Evolutionary conservation across 2,888 invertebrate species (phyloP).

Genomic region (Rutpela maculata): DNA sequence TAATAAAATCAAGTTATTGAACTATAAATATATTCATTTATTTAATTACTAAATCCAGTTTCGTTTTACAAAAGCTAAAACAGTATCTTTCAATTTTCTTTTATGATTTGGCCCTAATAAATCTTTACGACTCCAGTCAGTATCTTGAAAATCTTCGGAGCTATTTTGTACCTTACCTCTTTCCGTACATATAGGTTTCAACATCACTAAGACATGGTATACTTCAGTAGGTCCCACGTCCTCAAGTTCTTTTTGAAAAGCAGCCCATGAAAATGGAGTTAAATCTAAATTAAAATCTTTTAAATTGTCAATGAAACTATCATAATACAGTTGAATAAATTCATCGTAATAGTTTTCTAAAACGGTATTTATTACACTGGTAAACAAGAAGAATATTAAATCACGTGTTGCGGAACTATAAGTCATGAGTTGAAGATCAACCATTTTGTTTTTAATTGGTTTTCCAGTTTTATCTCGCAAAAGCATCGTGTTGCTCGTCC

Average conservation of each 20-base stretch:
- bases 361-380: slow-evolving; percentile 74
- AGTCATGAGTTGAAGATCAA: slow-evolving; percentile 78
- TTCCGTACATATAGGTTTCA: slow-evolving; percentile 75
- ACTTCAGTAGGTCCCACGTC: slow-evolving; percentile 73
- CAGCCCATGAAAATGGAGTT: slow-evolving; percentile 70
- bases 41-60: slow-evolving; percentile 66
- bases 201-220: slow-evolving; percentile 75
- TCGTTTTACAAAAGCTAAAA: slow-evolving; percentile 66
- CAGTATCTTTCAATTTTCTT: slow-evolving; percentile 68
- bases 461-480: slow-evolving; percentile 72
- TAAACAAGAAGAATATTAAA: slow-evolving; percentile 76
- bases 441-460: slow-evolving; percentile 76
- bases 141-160: slow-evolving; percentile 72
- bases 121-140: slow-evolving; percentile 70
- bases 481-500: slow-evolving; percentile 80
- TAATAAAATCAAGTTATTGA: slow-evolving; percentile 7
- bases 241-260: slow-evolving; percentile 73
- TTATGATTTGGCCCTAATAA: slow-evolving; percentile 69
- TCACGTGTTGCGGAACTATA: slow-evolving; percentile 76
- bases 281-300: slow-evolving; percentile 69
- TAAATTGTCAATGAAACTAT: slow-evolving; percentile 73
- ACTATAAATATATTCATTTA: neutral
- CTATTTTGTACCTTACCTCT: slow-evolving; percentile 73
- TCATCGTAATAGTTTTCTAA: slow-evolving; percentile 74
- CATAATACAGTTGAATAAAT: slow-evolving; percentile 76